These are phyloP conservation scores for Xenentodon cancila DNA, from an alignment of 2,797 vertebrate species.

Conservation along the genomic window DNA sequence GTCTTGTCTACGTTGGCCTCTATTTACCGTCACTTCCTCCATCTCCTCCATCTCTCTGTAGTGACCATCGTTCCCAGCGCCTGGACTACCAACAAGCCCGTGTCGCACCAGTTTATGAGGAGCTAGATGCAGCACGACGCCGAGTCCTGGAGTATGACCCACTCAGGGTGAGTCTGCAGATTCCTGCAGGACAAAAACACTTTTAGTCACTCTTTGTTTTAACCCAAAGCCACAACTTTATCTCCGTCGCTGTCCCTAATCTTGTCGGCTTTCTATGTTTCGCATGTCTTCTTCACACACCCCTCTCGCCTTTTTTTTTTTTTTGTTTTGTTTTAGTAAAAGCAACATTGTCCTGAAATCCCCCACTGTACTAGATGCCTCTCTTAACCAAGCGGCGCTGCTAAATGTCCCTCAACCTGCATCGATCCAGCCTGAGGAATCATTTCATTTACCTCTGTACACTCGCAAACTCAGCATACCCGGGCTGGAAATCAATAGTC, in stretches of 20 bases:
- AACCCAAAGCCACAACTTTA: constrained; percentile 9
- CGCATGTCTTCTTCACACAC: neutral
- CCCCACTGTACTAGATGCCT: constrained; percentile 31
- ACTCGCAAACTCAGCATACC: constrained; percentile 46
- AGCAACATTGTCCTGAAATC: constrained; percentile 29
- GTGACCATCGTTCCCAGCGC: constrained; percentile 52
- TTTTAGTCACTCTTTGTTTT: constrained; percentile 49
- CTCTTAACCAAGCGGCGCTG: constrained; percentile 21
- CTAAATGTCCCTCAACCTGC: constrained; percentile 57
- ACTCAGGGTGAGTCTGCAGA: constrained; percentile 57
- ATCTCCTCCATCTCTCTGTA: constrained; percentile 26
- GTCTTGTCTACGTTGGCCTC: too few relatives aligned
- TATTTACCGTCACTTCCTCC: too few relatives aligned
- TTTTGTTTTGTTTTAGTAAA: constrained; percentile 7
- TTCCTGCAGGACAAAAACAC: constrained; percentile 63
- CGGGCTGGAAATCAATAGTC: constrained; percentile 57
- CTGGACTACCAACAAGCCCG: constrained; percentile 59
- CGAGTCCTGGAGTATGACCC: constrained; percentile 65
- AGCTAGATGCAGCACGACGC: constrained; percentile 63
- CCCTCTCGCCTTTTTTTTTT: neutral
- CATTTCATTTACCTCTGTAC: constrained; percentile 63
- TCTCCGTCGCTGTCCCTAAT: neutral
- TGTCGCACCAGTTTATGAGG: constrained; percentile 65
- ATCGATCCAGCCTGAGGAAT: constrained; percentile 69
- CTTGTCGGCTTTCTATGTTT: neutral